phyloP scores from a whole-genome alignment of 2,797 vertebrate species.

The Eulemur rubriventer region DNA sequence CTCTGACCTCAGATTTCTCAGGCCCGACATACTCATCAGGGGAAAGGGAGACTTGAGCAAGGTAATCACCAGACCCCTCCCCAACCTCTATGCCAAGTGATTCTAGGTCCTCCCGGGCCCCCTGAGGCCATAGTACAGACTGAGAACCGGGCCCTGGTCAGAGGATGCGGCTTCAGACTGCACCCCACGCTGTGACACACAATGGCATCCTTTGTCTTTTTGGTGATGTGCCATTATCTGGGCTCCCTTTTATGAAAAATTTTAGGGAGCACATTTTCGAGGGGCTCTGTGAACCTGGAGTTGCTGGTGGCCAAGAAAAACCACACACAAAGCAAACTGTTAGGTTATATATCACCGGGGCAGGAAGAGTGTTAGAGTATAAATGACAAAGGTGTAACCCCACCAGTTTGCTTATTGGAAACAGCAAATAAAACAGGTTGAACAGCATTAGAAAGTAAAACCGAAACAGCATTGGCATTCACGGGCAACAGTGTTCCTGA shows the following conservation, averaged over 20 bases:
- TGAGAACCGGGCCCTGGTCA: no score
- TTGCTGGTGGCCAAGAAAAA: neutral
- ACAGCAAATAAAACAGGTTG: neutral
- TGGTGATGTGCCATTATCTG: accelerated
- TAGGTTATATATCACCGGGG: neutral
- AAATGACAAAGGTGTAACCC: neutral
- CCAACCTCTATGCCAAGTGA: accelerated
- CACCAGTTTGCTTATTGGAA: neutral
- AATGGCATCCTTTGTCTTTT: neutral
- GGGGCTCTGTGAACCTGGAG: neutral
- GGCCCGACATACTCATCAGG: accelerated
- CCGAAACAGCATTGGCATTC: neutral
- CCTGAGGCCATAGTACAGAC: accelerated
- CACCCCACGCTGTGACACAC: neutral
- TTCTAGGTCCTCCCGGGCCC: accelerated
- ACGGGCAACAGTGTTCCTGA: neutral
- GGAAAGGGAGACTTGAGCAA: neutral
- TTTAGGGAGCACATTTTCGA: neutral
- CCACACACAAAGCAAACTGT: accelerated
- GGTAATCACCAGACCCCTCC: accelerated
- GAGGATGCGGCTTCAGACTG: accelerated
- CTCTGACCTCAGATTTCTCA: neutral
- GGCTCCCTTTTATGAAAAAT: neutral
- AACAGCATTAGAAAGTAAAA: neutral
- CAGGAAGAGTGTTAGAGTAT: neutral